These are phyloP conservation scores for Parambassis ranga DNA, from an alignment of 2,797 vertebrate genomes.

Conservation along the genomic window DNA sequence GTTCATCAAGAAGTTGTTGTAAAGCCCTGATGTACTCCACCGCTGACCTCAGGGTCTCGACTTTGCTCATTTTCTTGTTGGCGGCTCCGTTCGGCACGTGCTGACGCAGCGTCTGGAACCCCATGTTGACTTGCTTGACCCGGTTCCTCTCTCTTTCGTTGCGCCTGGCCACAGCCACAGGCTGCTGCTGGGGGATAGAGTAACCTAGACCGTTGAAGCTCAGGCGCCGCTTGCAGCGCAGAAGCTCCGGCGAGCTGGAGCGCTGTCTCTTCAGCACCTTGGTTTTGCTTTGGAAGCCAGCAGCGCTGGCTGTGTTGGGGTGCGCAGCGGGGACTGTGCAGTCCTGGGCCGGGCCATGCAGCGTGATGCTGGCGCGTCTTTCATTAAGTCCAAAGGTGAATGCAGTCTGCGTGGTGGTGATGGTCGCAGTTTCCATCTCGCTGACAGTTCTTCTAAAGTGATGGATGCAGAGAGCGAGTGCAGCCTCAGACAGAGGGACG, in stretches of 20 bases:
- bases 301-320: slow-evolving; percentile 15
- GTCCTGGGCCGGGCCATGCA: slow-evolving; percentile 74
- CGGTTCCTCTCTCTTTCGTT: slow-evolving; percentile 96
- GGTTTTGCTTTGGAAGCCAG: slow-evolving; percentile 65
- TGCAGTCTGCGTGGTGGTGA: slow-evolving; percentile 73
- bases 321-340: slow-evolving; percentile 44
- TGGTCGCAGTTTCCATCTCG: slow-evolving; percentile 76
- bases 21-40: slow-evolving; percentile 95
- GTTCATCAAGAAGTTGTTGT: slow-evolving; percentile 90
- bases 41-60: slow-evolving; percentile 94
- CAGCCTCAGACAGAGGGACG: slow-evolving; percentile 25
- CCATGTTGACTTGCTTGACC: slow-evolving; percentile 95
- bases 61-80: slow-evolving; percentile 98
- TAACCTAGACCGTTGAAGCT: slow-evolving; percentile 82
- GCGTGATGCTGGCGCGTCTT: slow-evolving; percentile 57
- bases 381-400: slow-evolving; percentile 77
- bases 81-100: slow-evolving; percentile 93
- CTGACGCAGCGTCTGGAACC: slow-evolving; percentile 94
- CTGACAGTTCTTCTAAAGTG: slow-evolving; percentile 31
- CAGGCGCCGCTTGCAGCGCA: slow-evolving; percentile 89
- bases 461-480: slow-evolving; percentile 34
- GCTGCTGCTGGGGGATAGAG: slow-evolving; percentile 81
- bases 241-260: slow-evolving; percentile 86
- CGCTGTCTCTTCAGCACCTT: slow-evolving; percentile 87
- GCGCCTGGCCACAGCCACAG: slow-evolving; percentile 88